Conservation (phyloP, 2,888 invertebrate species). For the Strigamia transsilvanica region DNA sequence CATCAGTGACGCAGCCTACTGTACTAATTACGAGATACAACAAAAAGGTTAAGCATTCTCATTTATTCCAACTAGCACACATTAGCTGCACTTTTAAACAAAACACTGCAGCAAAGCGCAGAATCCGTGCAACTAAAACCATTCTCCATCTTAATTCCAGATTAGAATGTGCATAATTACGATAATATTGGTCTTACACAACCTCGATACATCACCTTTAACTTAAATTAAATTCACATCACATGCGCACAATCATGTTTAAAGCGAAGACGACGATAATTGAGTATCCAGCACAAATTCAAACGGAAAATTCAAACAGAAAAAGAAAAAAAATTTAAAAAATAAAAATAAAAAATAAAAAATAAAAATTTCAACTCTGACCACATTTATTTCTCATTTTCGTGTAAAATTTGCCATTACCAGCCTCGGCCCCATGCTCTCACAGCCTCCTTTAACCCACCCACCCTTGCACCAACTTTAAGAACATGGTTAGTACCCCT, state of each 20-base stretch:
- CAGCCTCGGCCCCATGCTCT: neutral
- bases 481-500: neutral
- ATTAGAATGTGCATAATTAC: neutral
- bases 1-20: too few species aligned
- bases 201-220: neutral
- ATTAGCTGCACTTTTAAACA: neutral
- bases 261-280: neutral
- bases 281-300: neutral
- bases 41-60: too few species aligned
- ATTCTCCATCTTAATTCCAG: neutral
- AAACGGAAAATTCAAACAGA: neutral
- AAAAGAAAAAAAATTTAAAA: neutral
- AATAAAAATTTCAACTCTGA: neutral
- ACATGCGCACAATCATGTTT: neutral
- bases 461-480: slow-evolving; percentile 9
- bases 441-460: neutral
- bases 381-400: slow-evolving; percentile 1
- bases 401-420: slow-evolving; percentile 8
- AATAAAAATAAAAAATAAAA: neutral
- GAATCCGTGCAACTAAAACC: neutral
- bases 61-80: too few species aligned
- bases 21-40: too few species aligned
- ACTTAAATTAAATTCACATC: slow-evolving; percentile 13
- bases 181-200: neutral
- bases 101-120: neutral